Evolutionary conservation across 2,797 vertebrate genomes (phyloP), one percentile per base, ranked within the genome.

Genomic region (Schizopygopsis malacanthus): DNA sequence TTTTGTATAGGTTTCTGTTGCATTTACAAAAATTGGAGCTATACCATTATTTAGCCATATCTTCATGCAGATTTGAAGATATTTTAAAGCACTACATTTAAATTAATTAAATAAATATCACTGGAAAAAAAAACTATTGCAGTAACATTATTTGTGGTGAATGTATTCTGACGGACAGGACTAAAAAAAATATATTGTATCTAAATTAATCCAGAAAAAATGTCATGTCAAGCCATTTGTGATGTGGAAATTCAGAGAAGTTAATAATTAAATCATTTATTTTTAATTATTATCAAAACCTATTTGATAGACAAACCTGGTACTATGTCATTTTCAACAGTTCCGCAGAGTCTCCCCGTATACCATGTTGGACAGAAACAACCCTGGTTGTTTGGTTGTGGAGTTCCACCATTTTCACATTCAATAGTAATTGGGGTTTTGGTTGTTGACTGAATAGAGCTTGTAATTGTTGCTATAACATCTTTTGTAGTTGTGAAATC

Each of bases 351-450:
- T 20, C 9, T 63, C 43, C 88, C 89, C 0, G 75, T 70, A 54
- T 65, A 89, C 20, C 28, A 61, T 79, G 20, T 2, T 1, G 1
- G 39, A 67, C 90, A 91, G 4, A n/a, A 1, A 72, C 90, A 91
- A 20, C 4, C 52, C 22, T 39, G 33, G 11, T 77, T 70, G 22
- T 22, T 61, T 79, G 45, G 1, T n/a, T 9, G 52, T 81, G 87
- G 88, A 37, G 67, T 85, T 56, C 89, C 89, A 33, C 89, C 90
- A 79, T 90, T 88, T 20, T 80, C 16, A 86, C 89, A 90, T 0
- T 0, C 0, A 70, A 87, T 56, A 22, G n/a, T 2, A 15, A 59
- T 45, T 79, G 70, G 10, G n/a, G 43, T 43, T 43, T 10, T 75
- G 43, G 43, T 43, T 10, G 43, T 43, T 9, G 41, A 41, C n/a